Percentiles rank a stretch among this genome's conserved stretches.
Conservation (phyloP, 2,797 vertebrate species). For the Gastrophryne carolinensis region DNA sequence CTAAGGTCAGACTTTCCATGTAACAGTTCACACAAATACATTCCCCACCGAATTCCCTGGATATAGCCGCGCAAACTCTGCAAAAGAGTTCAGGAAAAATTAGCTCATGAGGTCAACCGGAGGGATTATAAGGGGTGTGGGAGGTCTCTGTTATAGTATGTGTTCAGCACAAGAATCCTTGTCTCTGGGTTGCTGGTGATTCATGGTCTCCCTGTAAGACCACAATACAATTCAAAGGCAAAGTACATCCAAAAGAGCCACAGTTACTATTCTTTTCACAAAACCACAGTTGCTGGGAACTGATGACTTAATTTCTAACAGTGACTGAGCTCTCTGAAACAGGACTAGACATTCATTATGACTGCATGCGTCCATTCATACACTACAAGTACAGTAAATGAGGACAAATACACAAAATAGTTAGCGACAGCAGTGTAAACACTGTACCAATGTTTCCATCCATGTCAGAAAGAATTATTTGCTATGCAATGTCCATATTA, state of each 20-base stretch:
- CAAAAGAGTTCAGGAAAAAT: slow-evolving; percentile 17
- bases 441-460: background rate
- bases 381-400: background rate
- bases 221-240: background rate
- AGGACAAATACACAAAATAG: background rate
- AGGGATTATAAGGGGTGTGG: slow-evolving; percentile 23
- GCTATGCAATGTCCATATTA: too few species aligned
- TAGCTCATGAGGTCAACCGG: slow-evolving; percentile 33
- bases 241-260: background rate
- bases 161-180: slow-evolving; percentile 28
- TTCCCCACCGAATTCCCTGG: slow-evolving; percentile 5
- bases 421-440: background rate
- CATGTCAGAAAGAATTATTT: background rate
- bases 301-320: background rate
- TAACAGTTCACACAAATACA: slow-evolving; percentile 7
- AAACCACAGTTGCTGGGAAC: background rate
- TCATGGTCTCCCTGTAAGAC: slow-evolving; percentile 5
- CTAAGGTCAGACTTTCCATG: background rate
- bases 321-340: background rate
- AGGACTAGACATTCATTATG: slow-evolving; percentile 4
- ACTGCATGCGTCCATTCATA: slow-evolving; percentile 4
- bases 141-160: slow-evolving; percentile 26
- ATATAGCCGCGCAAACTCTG: slow-evolving; percentile 36
- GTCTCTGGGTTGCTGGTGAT: slow-evolving; percentile 6
- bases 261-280: slow-evolving; percentile 20